Evolutionary conservation across 2,113 vertebrate genomes (phyloP).

Genomic region (Psettodes erumei): DNA sequence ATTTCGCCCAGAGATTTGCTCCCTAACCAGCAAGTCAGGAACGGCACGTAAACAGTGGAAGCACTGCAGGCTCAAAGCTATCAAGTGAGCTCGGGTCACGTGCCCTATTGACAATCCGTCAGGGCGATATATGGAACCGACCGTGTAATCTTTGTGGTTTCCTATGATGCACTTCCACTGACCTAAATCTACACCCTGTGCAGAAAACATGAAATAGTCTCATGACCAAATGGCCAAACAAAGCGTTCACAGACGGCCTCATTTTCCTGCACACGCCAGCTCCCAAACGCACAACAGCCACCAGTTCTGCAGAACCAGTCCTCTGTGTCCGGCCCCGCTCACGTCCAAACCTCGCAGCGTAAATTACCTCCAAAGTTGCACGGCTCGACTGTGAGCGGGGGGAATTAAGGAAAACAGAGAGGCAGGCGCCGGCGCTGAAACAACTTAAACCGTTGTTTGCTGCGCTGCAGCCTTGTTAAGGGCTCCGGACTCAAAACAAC

Average conservation of each 20-base stretch:
- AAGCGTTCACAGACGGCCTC: slow-evolving; percentile 23
- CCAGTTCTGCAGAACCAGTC: slow-evolving; percentile 1
- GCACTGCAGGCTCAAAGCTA: slow-evolving; percentile 2
- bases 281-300: slow-evolving; percentile 16
- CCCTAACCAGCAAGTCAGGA: slow-evolving; percentile 22
- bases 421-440: too few species aligned
- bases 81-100: slow-evolving; percentile 1
- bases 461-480: background rate
- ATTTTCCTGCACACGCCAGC: slow-evolving; percentile 15
- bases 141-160: background rate
- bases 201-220: slow-evolving; percentile 9
- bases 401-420: too few species aligned
- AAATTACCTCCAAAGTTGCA: slow-evolving; percentile 13
- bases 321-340: background rate
- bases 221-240: slow-evolving; percentile 29
- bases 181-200: background rate
- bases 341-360: background rate
- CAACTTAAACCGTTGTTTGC: background rate
- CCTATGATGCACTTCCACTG: background rate
- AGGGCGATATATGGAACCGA: background rate
- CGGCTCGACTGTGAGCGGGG: slow-evolving; percentile 9
- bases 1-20: slow-evolving; percentile 26
- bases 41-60: slow-evolving; percentile 27
- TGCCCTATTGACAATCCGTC: background rate
- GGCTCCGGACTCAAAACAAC: background rate